Conservation (phyloP, 2,888 invertebrate genomes). For the Branchipolynoe longqiensis region DNA sequence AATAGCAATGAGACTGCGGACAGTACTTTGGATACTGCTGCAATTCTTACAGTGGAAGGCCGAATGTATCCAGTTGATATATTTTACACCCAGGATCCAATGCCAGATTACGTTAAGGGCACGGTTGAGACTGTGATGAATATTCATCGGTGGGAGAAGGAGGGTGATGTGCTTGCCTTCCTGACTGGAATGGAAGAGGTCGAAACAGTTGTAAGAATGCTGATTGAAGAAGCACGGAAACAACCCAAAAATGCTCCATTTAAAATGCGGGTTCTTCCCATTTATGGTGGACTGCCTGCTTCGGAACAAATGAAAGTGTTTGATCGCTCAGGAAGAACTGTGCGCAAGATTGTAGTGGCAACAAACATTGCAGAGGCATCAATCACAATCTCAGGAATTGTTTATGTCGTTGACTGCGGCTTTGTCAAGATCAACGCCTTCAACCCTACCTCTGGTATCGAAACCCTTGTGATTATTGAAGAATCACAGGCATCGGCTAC, state of each 20-base stretch:
- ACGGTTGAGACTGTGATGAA: conserved; percentile 93
- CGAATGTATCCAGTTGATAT: conserved; percentile 93
- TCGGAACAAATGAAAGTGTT: conserved; percentile 94
- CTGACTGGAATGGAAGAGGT: conserved; percentile 89
- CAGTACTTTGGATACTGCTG: conserved; percentile 85
- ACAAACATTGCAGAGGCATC: conserved; percentile 99
- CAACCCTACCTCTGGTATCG: conserved; percentile 90
- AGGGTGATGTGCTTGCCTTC: conserved; percentile 95
- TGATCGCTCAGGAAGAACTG: conserved; percentile 86
- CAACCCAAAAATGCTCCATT: conserved; percentile 71
- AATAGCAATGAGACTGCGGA: conserved; percentile 83
- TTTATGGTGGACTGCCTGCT: conserved; percentile 95
- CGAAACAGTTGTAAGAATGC: conserved; percentile 85
- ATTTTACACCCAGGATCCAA: conserved; percentile 89
- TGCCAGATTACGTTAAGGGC: conserved; percentile 93
- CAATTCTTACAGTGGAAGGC: conserved; percentile 93
- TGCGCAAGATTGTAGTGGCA: conserved; percentile 94
- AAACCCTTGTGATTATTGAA: conserved; percentile 89
- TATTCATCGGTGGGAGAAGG: conserved; percentile 86
- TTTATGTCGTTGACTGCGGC: conserved; percentile 96
- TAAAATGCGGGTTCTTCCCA: conserved; percentile 88
- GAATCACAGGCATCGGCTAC: conserved; percentile 93
- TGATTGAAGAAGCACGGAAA: conserved; percentile 79
- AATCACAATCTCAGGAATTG: conserved; percentile 95
- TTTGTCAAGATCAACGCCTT: conserved; percentile 97